phyloP scores from a whole-genome alignment of 2,113 vertebrate species.

The Chelonoidis abingdonii region DNA sequence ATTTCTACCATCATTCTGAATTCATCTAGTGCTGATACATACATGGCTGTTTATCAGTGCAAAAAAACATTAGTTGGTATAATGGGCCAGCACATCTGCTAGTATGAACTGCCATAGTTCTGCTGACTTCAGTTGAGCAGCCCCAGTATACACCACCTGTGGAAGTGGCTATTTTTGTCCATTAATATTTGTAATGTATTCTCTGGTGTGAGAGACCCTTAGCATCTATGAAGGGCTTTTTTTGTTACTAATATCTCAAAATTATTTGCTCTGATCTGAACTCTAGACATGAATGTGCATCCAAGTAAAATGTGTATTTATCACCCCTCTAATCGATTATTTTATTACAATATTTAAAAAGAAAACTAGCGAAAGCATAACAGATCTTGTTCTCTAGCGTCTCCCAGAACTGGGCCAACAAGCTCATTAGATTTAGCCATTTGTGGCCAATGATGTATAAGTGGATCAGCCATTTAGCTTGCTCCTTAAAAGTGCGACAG shows the following conservation, averaged over 20 bases:
- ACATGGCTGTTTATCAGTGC: constrained; percentile 2
- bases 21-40: neutral
- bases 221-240: neutral
- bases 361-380: neutral
- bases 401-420: constrained; percentile 19
- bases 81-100: neutral
- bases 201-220: neutral
- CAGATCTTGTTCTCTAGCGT: neutral
- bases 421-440: neutral
- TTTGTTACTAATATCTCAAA: neutral
- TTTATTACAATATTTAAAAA: neutral
- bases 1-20: constrained; percentile 50
- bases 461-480: neutral
- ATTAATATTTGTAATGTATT: neutral
- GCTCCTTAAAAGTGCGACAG: neutral
- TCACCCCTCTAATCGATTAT: neutral
- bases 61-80: constrained; percentile 4
- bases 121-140: neutral
- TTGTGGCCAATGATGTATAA: neutral
- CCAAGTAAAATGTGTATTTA: neutral
- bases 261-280: neutral
- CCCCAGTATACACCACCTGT: neutral
- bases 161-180: neutral
- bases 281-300: neutral
- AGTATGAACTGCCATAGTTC: neutral